These are phyloP conservation scores for Cinclus cinclus DNA, from an alignment of 2,113 vertebrate species.

Conservation along the genomic window DNA sequence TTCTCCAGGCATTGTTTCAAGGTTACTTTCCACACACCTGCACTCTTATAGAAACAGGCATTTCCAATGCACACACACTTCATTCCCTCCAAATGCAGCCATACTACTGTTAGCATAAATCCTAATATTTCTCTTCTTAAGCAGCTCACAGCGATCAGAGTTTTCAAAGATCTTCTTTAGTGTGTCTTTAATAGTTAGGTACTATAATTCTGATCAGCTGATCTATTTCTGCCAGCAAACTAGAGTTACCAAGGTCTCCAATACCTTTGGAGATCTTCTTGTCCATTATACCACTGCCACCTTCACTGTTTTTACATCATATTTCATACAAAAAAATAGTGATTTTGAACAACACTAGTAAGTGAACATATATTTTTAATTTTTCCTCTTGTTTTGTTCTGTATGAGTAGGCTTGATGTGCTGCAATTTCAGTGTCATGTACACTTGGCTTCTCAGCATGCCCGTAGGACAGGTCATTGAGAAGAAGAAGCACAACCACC, in stretches of 20 bases:
- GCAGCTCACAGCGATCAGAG: not conserved
- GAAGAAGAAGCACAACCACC: not conserved
- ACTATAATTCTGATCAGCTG: not conserved
- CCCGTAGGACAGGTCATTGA: accelerated
- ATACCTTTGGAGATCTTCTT: not conserved
- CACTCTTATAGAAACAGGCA: not conserved
- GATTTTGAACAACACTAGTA: not conserved
- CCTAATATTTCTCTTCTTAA: not conserved
- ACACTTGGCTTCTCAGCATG: not conserved
- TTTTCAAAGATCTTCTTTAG: not conserved
- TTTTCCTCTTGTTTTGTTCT: not conserved
- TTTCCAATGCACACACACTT: not conserved
- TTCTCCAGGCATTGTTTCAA: not conserved
- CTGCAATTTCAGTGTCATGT: not conserved
- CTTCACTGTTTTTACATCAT: not conserved
- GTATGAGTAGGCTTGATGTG: not conserved
- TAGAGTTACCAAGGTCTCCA: not conserved
- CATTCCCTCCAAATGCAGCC: not conserved
- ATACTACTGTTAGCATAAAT: not conserved
- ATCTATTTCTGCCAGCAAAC: not conserved
- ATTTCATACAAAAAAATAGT: not conserved
- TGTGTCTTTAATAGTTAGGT: not conserved
- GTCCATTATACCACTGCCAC: not conserved
- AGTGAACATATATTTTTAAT: not conserved
- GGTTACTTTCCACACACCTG: not conserved